These are phyloP conservation scores for Psophia crepitans DNA, from an alignment of 2,113 vertebrate genomes.

Conservation along the genomic window DNA sequence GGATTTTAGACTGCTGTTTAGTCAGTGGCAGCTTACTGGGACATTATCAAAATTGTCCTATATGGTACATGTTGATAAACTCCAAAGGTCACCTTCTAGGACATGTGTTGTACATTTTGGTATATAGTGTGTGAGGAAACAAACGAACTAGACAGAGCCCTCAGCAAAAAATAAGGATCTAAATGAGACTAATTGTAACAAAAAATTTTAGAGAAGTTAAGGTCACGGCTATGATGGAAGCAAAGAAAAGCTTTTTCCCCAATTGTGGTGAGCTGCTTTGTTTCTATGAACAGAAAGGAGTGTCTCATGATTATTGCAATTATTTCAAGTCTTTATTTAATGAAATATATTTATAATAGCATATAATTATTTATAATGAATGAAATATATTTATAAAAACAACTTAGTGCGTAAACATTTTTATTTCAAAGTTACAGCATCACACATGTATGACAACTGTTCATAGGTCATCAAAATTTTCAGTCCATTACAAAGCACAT, in stretches of 20 bases:
- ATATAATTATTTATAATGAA: no score
- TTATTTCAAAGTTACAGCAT: constrained; percentile 29
- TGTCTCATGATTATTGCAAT: accelerated
- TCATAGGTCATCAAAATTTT: not conserved
- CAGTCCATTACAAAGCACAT: not conserved
- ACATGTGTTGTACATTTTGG: not conserved
- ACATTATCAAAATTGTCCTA: not conserved
- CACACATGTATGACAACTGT: not conserved
- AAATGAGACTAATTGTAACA: not conserved
- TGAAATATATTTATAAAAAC: constrained; percentile 22
- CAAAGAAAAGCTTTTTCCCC: not conserved
- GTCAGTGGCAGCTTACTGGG: not conserved
- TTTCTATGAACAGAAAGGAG: not conserved
- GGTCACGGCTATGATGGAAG: not conserved
- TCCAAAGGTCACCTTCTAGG: not conserved
- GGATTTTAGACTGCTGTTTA: not conserved
- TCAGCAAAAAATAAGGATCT: not conserved
- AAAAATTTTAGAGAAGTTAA: not conserved
- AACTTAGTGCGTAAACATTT: constrained; percentile 39
- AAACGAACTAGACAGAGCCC: not conserved
- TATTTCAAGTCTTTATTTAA: not conserved
- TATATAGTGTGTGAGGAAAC: not conserved
- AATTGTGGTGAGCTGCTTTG: not conserved
- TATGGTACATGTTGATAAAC: not conserved
- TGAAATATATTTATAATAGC: constrained; percentile 15